phyloP scores from a whole-genome alignment of 2,888 invertebrate genomes.

The Scaptomyza flava region DNA sequence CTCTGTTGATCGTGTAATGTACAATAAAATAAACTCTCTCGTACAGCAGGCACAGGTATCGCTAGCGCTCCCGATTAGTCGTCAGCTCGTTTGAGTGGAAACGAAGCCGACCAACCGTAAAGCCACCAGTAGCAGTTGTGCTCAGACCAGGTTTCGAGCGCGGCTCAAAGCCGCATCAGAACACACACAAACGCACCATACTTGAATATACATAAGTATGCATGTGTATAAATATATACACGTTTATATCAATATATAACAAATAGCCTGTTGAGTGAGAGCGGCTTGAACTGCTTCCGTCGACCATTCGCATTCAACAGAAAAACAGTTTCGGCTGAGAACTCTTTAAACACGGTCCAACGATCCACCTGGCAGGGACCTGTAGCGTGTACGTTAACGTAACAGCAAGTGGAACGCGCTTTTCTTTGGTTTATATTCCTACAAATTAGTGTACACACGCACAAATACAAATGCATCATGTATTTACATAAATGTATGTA shows the following conservation, averaged over 20 bases:
- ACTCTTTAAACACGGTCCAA: conserved; percentile 81
- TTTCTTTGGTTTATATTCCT: conserved; percentile 2
- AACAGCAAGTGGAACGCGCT: conserved; percentile 37
- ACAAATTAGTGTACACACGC: background rate
- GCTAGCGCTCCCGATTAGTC: conserved; percentile 62
- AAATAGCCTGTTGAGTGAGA: conserved; percentile 37
- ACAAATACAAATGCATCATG: background rate
- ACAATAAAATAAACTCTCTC: conserved; percentile 31
- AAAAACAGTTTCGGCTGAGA: conserved; percentile 82
- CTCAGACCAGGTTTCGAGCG: conserved; percentile 63
- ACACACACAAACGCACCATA: conserved; percentile 9
- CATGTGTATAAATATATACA: background rate
- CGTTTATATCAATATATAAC: background rate
- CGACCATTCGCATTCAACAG: conserved; percentile 60
- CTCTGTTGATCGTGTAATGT: conserved; percentile 38
- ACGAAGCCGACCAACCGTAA: conserved; percentile 71
- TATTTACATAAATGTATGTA: background rate
- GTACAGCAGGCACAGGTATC: conserved; percentile 25
- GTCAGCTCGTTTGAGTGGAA: conserved; percentile 62
- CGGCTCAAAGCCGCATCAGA: conserved; percentile 44
- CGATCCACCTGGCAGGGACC: conserved; percentile 59
- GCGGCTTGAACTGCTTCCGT: conserved; percentile 57
- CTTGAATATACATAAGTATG: background rate
- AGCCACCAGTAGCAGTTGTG: conserved; percentile 24
- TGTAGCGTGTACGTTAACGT: conserved; percentile 25